phyloP scores from a whole-genome alignment of 2,888 invertebrate genomes.

The Octonoba sinensis region DNA sequence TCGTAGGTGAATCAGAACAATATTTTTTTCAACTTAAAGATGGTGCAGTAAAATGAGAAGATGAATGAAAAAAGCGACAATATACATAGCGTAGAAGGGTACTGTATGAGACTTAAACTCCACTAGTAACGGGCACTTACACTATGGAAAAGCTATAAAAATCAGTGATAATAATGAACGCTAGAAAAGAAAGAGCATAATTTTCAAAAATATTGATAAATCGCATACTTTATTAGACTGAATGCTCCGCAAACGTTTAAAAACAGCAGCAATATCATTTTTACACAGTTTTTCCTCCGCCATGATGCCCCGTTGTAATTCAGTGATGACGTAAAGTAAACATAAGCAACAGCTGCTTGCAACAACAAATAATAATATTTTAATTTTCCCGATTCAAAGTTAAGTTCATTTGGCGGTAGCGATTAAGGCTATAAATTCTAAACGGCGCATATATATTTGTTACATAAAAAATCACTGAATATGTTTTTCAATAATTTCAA shows the following conservation, averaged over 20 bases:
- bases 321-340: conserved; percentile 55
- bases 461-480: neutral
- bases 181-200: neutral
- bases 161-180: neutral
- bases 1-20: neutral
- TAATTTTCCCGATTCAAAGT: neutral
- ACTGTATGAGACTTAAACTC: no score
- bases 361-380: no score
- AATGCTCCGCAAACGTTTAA: conserved; percentile 61
- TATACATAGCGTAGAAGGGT: no score
- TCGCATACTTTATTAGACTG: conserved; percentile 55
- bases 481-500: neutral
- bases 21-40: no score
- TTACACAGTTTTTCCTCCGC: conserved; percentile 56
- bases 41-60: no score
- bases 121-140: neutral
- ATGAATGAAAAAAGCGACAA: no score
- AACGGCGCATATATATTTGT: neutral
- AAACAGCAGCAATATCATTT: conserved; percentile 61
- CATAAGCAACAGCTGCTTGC: conserved; percentile 45
- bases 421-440: neutral
- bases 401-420: no score
- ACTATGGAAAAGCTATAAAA: neutral
- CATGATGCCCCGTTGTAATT: conserved; percentile 57
- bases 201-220: neutral